Evolutionary conservation across 2,113 vertebrate genomes (phyloP), one percentile per base, ranked within the genome.

Genomic region (Ranitomeya variabilis): DNA sequence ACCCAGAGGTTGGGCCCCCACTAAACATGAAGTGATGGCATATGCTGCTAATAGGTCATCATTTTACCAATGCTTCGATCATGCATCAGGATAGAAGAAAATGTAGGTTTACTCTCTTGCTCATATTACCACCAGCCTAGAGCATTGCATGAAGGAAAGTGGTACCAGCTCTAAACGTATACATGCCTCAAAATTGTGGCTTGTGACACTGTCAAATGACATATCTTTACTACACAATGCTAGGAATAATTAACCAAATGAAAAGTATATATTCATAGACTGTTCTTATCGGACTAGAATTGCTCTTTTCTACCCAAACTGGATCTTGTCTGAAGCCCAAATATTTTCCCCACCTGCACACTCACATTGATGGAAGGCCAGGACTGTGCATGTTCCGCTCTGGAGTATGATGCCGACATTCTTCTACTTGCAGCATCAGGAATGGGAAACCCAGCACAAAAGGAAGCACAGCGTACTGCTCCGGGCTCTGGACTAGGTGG

Each of bases 301-400:
- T 45, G 37, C 37, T 45, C 37, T 45, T 45, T 45, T 45, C 37
- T 5, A 45, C 62, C 62, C 16, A 64, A 18, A 19, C 4, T 66
- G 21, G 19, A 21, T 7, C 62, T 73, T 45, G 45, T 54, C 19
- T 54, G n/a, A 57, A 57, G 52, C 18, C 74, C 45, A 54, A 54
- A 54, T 54, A 55, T 59, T 18, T 37, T 15, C 69, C 31, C 67
- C 19, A 85, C 73, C 37, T 16, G 13, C 19, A 54, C 51, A 31
- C 98, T 98, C 93, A 99, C 98, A 0, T 99, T 99, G 90, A 99
- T 99, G 8, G 98, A 98, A 0, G 98, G 98, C 98, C 98, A 99
- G 93, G 98, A 99, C 95, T 99, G 98, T 54, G 98, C 98, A 55
- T 99, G 98, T 89, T 99, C 98, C 0, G 97, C 85, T 91, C 96